Conservation (phyloP, 2,797 vertebrate genomes). For the Silurus aristotelis region DNA sequence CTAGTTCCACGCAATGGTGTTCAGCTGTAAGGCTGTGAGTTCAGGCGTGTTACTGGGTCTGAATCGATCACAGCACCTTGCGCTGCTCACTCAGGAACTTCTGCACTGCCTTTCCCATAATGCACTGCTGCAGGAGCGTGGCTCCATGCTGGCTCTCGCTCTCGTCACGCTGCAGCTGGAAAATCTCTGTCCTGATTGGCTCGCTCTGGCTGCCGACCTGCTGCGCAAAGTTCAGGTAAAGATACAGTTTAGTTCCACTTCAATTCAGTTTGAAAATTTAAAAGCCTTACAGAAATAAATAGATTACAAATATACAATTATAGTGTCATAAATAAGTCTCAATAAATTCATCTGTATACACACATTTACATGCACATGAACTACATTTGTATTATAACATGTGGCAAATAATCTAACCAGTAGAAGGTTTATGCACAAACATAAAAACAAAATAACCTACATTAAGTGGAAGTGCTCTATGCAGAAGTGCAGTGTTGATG, state of each 20-base stretch:
- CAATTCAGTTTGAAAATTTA: too few relatives aligned
- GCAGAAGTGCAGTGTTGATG: neutral
- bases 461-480: neutral
- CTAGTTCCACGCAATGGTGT: conserved; percentile 89
- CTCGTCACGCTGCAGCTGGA: conserved; percentile 95
- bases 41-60: conserved; percentile 74
- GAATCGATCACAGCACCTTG: conserved; percentile 85
- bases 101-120: conserved; percentile 87
- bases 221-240: conserved; percentile 80
- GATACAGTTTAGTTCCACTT: too few relatives aligned
- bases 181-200: conserved; percentile 93
- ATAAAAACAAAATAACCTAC: neutral
- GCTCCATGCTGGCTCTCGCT: conserved; percentile 92
- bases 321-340: too few relatives aligned
- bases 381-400: neutral
- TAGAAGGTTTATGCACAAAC: neutral
- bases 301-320: too few relatives aligned
- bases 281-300: too few relatives aligned
- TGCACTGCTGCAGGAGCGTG: conserved; percentile 85
- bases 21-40: conserved; percentile 81
- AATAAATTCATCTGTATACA: neutral
- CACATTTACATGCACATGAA: neutral
- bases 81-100: conserved; percentile 83
- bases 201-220: conserved; percentile 89
- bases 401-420: neutral